Conservation (phyloP, 2,797 vertebrate species). For the Anomalospiza imberbis region DNA sequence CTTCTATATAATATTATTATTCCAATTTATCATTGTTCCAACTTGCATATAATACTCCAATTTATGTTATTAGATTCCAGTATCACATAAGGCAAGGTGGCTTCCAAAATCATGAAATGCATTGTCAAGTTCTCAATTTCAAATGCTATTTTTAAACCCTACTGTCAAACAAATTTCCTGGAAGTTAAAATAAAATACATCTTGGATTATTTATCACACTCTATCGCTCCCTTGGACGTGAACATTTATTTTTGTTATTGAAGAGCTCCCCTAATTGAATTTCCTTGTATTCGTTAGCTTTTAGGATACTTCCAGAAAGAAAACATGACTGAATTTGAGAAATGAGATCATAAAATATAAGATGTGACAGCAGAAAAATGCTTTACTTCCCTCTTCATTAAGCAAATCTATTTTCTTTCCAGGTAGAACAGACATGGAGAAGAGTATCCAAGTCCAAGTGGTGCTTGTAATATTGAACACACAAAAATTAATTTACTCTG, state of each 20-base stretch:
- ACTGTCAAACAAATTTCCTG: background rate
- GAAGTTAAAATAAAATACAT: background rate
- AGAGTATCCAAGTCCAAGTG: background rate
- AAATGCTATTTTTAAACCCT: background rate
- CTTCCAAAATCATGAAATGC: background rate
- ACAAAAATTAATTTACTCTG: background rate
- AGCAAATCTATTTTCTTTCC: background rate
- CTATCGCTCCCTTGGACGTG: background rate
- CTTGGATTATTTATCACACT: background rate
- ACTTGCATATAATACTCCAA: background rate
- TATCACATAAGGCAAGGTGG: background rate
- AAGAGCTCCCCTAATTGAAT: background rate
- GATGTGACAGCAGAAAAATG: background rate
- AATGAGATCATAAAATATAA: background rate
- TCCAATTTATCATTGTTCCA: background rate
- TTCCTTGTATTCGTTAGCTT: background rate
- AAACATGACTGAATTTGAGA: background rate
- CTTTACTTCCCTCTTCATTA: background rate
- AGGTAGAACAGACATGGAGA: background rate
- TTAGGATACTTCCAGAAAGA: background rate
- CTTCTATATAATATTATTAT: background rate
- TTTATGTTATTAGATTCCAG: background rate
- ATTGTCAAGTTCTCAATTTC: background rate
- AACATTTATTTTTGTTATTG: background rate
- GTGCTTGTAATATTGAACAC: background rate